Conservation (phyloP, 2,888 invertebrate species). For the Atherix ibis region DNA sequence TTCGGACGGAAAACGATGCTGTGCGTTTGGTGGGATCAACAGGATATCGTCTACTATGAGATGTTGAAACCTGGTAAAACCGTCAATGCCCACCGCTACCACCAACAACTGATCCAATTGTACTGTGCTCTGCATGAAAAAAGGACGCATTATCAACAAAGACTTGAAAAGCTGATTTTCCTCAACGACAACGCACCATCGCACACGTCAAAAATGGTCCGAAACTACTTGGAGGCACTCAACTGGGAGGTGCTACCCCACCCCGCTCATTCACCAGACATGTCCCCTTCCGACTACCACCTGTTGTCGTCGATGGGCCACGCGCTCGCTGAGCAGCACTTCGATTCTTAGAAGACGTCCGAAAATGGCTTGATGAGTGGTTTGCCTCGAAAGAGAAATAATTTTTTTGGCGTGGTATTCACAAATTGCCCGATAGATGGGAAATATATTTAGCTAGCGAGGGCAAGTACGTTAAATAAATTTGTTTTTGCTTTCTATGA, state of each 20-base stretch:
- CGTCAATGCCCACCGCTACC: background rate
- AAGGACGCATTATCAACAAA: background rate
- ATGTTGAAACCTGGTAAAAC: background rate
- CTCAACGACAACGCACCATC: background rate
- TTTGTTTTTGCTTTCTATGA: too few species aligned
- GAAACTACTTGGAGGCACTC: background rate
- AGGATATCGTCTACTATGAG: too few species aligned
- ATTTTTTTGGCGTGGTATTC: background rate
- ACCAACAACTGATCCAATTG: background rate
- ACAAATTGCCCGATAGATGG: background rate
- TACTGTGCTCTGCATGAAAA: background rate
- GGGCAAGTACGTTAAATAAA: background rate
- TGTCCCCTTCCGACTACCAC: background rate
- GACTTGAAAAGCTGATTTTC: background rate
- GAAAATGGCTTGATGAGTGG: background rate
- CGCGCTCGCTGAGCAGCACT: background rate
- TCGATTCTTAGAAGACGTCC: background rate
- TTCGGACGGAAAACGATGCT: too few species aligned
- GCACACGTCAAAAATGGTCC: background rate
- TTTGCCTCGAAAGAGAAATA: background rate
- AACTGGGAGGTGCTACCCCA: background rate
- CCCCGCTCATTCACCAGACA: background rate
- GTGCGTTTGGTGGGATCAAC: too few species aligned
- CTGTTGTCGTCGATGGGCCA: background rate
- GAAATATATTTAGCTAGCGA: background rate